Percentiles rank a stretch among this genome's conserved stretches.
Conservation (phyloP, 2,113 vertebrate species). For the Salminus brasiliensis region DNA sequence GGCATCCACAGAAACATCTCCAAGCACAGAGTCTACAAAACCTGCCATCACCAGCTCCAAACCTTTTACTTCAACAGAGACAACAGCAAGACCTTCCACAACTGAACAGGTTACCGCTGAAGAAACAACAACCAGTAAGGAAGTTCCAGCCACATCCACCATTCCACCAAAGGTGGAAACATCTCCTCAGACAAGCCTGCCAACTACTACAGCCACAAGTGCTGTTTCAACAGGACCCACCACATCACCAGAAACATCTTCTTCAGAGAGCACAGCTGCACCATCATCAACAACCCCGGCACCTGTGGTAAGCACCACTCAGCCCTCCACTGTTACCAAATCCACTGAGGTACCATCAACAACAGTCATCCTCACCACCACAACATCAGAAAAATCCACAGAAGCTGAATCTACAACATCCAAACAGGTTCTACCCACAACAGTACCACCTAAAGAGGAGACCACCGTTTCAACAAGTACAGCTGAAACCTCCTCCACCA, state of each 20-base stretch:
- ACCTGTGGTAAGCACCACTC: neutral
- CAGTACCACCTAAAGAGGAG: no score
- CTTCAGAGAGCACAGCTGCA: neutral
- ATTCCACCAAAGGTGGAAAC: conserved; percentile 1
- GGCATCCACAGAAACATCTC: neutral
- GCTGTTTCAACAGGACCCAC: neutral
- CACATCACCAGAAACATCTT: conserved; percentile 9
- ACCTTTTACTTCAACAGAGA: neutral
- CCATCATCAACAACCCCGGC: neutral
- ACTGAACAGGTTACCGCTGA: neutral
- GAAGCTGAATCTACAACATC: conserved; percentile 11
- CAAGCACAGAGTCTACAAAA: no score
- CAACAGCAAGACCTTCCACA: no score
- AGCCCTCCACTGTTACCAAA: neutral
- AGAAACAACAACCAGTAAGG: neutral
- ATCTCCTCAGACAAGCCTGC: neutral
- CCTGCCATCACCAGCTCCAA: neutral
- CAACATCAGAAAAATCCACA: conserved; percentile 12
- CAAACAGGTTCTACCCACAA: no score
- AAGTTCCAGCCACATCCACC: neutral
- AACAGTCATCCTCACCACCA: neutral
- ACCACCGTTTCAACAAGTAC: conserved; percentile 27
- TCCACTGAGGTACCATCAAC: conserved; percentile 15
- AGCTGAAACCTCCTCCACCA: neutral
- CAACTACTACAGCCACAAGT: neutral